Evolutionary conservation across 2,888 invertebrate genomes (phyloP).

Genomic region (Stenichneumon culpator): DNA sequence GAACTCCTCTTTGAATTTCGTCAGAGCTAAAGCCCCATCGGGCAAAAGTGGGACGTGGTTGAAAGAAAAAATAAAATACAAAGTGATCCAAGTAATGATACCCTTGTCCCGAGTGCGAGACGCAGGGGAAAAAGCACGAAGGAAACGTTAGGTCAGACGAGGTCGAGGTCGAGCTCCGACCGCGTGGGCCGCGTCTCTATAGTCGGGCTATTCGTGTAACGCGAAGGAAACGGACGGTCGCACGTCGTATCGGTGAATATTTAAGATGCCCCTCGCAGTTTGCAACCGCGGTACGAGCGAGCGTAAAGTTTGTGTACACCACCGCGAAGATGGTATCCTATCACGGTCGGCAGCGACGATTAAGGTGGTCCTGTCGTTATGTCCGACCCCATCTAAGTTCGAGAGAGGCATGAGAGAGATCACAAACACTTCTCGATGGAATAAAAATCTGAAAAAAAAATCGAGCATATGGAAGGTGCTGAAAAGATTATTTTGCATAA

Average conservation of each 20-base stretch:
- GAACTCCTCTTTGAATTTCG: neutral
- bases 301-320: neutral
- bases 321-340: neutral
- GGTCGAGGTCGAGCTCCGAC: conserved; percentile 50
- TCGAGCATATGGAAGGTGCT: too few relatives aligned
- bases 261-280: conserved; percentile 49
- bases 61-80: neutral
- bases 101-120: neutral
- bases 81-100: neutral
- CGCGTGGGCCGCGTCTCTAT: conserved; percentile 18
- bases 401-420: too few relatives aligned
- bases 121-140: neutral
- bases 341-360: neutral
- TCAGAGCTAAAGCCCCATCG: neutral
- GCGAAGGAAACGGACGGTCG: neutral
- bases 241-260: conserved; percentile 53
- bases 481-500: too few relatives aligned
- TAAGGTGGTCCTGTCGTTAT: too few relatives aligned
- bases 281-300: conserved; percentile 12
- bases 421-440: too few relatives aligned
- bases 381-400: too few relatives aligned
- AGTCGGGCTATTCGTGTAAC: conserved; percentile 3
- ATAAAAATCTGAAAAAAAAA: too few relatives aligned
- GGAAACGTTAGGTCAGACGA: conserved; percentile 13
- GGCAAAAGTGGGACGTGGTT: neutral